Conservation (phyloP, 2,113 vertebrate genomes). For the Sciurus niger region DNA sequence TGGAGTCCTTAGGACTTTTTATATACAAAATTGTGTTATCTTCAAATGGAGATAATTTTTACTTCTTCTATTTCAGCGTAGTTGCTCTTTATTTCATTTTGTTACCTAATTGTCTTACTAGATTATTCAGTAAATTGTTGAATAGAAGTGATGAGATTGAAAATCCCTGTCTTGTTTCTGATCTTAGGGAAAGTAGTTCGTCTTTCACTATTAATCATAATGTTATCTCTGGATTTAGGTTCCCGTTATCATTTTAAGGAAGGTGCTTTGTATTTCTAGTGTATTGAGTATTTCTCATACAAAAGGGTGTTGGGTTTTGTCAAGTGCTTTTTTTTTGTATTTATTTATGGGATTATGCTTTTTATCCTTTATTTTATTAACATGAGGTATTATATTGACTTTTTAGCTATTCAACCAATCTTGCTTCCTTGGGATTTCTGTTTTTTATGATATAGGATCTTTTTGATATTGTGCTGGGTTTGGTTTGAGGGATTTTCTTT, state of each 20-base stretch:
- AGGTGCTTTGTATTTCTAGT: neutral
- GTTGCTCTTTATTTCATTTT: constrained; percentile 17
- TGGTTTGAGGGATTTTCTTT: constrained; percentile 40
- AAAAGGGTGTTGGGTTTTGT: neutral
- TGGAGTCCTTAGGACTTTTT: constrained; percentile 23
- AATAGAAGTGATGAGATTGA: neutral
- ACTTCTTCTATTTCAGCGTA: neutral
- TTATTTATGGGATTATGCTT: neutral
- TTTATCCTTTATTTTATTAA: constrained; percentile 44
- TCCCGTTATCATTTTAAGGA: neutral
- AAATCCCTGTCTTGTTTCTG: neutral
- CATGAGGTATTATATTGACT: neutral
- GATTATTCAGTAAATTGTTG: neutral
- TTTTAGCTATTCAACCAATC: constrained; percentile 55
- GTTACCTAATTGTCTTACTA: neutral
- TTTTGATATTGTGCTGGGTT: constrained; percentile 55
- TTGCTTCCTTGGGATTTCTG: neutral
- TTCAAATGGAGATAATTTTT: neutral
- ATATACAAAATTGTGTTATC: neutral
- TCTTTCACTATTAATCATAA: neutral
- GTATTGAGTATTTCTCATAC: neutral
- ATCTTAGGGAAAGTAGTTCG: neutral
- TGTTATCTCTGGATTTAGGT: neutral
- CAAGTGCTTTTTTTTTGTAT: neutral
- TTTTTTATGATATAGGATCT: neutral